Evolutionary conservation across 2,113 vertebrate species (phyloP).

Genomic region (Hiodon tergisus): DNA sequence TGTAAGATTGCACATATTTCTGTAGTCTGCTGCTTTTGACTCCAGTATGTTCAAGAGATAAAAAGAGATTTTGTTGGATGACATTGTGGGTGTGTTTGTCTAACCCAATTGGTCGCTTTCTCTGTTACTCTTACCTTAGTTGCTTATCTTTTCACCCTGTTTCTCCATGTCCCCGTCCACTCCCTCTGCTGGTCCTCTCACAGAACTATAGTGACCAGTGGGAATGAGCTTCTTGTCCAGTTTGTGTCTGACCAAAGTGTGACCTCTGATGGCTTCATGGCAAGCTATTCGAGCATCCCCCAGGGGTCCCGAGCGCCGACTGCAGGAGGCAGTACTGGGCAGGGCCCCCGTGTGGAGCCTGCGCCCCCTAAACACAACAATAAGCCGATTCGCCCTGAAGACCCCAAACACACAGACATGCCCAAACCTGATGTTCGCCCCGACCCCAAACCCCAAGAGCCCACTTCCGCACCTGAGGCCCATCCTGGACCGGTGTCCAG

Average conservation of each 20-base stretch:
- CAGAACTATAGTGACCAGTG: conserved; percentile 62
- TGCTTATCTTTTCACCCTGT: background rate
- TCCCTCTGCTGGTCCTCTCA: background rate
- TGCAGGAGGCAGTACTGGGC: background rate
- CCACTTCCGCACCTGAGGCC: background rate
- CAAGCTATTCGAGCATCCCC: conserved; percentile 59
- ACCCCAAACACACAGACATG: background rate
- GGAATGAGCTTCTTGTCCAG: conserved; percentile 78
- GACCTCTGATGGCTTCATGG: conserved; percentile 79
- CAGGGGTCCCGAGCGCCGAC: conserved; percentile 31
- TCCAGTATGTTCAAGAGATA: too few species aligned
- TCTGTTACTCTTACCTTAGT: background rate
- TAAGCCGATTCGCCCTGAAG: conserved; percentile 18
- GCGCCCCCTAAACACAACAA: conserved; percentile 25
- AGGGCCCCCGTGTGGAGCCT: conserved; percentile 20
- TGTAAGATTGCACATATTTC: too few species aligned
- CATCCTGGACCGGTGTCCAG: conserved; percentile 7
- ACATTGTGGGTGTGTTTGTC: too few species aligned
- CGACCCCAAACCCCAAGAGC: background rate
- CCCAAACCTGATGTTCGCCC: background rate
- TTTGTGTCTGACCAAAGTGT: conserved; percentile 86
- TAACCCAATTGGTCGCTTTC: background rate
- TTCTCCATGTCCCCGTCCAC: background rate
- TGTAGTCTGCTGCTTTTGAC: too few species aligned
- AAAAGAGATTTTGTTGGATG: too few species aligned